Conservation (phyloP, 1,140 invertebrate genomes). For the Papilio polytes region DNA sequence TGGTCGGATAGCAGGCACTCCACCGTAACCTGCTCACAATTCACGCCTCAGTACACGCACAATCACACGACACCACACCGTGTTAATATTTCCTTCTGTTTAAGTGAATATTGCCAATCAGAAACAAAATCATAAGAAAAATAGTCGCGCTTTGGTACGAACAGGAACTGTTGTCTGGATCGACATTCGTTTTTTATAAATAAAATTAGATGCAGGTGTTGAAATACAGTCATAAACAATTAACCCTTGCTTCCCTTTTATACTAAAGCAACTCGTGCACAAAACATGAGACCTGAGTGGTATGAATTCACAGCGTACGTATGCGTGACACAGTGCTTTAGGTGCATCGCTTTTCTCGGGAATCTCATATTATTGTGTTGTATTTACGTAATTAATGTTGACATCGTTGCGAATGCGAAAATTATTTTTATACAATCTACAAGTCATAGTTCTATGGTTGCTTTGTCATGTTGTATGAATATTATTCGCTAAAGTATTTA, state of each 20-base stretch:
- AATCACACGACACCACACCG: background rate
- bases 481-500: background rate
- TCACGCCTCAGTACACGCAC: background rate
- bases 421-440: too few relatives aligned
- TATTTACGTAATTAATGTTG: too few relatives aligned
- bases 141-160: background rate
- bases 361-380: constrained; percentile 5
- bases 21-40: constrained; percentile 89
- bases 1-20: constrained; percentile 96
- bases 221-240: background rate
- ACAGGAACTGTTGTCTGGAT: background rate
- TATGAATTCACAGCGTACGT: background rate
- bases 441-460: too few relatives aligned
- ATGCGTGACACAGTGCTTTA: background rate
- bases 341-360: background rate
- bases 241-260: background rate
- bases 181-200: background rate
- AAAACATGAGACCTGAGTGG: background rate
- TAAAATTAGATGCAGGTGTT: background rate
- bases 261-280: background rate
- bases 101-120: background rate
- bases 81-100: too few relatives aligned
- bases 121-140: background rate
- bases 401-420: too few relatives aligned
- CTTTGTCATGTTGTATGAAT: background rate